Evolutionary conservation across 2,888 invertebrate genomes (phyloP), one percentile per base, ranked within the genome.

Genomic region (Rhimphoctona megacephalus): DNA sequence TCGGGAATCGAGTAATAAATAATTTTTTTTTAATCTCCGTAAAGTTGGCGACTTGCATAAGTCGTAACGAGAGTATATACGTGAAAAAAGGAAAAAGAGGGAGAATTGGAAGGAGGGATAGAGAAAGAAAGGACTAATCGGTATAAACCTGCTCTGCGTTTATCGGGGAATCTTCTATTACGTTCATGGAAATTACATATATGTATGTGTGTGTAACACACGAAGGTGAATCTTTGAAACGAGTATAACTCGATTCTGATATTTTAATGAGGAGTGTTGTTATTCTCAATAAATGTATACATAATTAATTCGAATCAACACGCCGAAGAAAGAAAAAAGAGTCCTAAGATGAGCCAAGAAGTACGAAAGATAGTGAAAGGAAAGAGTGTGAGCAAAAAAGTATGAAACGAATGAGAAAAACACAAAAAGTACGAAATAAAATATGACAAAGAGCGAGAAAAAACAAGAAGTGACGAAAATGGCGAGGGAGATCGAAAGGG

Each of bases 261-360:
- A 39, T 85, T 80, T 79, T 85, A 83, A 85, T 76, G 67, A 74
- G 66, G 36, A 46, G 79, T 46, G 64, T 76, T 72, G 54, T 82
- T 83, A 80, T 80, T 72, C 79, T 19, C 74, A 61, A 81, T 74
- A 57, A 36, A 73, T 22, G 39, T 49, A 19, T 25, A n/a, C 6
- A 69, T 43, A 43, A 43, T 43, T 11, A 14, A 14, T 11, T 11
- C 43, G 14, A 43, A 14, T 43, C 9, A 43, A 11, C 43, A 43
- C 9, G 43, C 11, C 43, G 33, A 57, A n/a, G 8, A 49, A 49
- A 69, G 67, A 6, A 70, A 69, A 49, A 17, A 39, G 19, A 54
- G 6, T 30, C 14, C n/a, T 30, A 67, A 7, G 39, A 8, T 6
- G 39, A 39, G 39, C 9, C 9, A 39, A 39, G 7, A 39, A 3